phyloP scores from a whole-genome alignment of 2,888 invertebrate species.

The Calameuta filiformis region DNA sequence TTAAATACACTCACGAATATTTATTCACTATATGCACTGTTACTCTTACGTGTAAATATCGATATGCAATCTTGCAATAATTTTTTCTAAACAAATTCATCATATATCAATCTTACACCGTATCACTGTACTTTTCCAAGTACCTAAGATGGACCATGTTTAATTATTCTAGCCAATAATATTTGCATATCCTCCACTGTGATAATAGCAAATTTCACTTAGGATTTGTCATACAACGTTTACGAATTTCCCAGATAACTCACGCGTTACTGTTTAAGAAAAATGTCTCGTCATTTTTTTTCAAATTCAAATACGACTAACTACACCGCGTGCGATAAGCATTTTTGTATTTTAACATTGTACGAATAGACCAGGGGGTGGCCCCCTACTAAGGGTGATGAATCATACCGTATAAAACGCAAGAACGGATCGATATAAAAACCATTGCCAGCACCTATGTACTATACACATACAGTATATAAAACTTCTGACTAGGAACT shows the following conservation, averaged over 20 bases:
- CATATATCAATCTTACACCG: neutral
- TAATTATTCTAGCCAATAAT: neutral
- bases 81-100: neutral
- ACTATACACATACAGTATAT: neutral
- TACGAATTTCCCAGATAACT: neutral
- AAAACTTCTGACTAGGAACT: neutral
- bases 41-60: neutral
- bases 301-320: neutral
- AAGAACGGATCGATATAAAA: slow-evolving; percentile 43
- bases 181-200: neutral
- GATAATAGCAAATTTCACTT: neutral
- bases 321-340: neutral
- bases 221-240: neutral
- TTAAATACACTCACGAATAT: neutral
- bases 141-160: neutral
- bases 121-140: neutral
- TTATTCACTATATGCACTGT: neutral
- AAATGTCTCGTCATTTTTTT: neutral
- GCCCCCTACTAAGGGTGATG: neutral
- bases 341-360: neutral
- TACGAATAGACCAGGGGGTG: neutral
- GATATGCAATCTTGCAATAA: neutral
- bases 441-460: slow-evolving; percentile 5
- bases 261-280: neutral
- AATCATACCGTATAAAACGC: slow-evolving; percentile 27